Base-by-base conservation (phyloP, 1,140 invertebrate species). In the Pogonomyrmex californicus region DNA sequence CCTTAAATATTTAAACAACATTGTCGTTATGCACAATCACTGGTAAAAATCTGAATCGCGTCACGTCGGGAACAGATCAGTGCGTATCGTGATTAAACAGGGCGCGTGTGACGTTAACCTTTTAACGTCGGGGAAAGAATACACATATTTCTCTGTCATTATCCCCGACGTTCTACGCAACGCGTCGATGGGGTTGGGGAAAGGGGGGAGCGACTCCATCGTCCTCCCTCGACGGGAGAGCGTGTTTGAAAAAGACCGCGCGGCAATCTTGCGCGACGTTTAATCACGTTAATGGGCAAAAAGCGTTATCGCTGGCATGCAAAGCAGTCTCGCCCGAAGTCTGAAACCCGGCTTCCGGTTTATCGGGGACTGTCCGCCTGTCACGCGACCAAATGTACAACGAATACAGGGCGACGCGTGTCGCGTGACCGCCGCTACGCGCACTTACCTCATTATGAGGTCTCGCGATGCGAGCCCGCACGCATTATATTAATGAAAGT, bases 211-310 rank as follows among this genome's bases (percentile, higher is more conserved):
- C 79, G 54, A 82, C 79, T 82, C 60, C 54, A 38, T 82, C 66
- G 79, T 71, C 51, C 38, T 60, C 23, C 66, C 41, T 12, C 23
- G 73, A 56, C 56, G 36, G 36, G 38, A 44, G 82, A 44, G 49
- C 49, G 36, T 71, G 81, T 89, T 89, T 68, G 83, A 78, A 90
- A 88, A 91, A 88, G 82, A 73, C 60, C 30, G 71, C 47, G 83
- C 49, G 73, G 71, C 83, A 91, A 88, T 88, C 89, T 87, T 83
- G 78, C 79, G 65, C 81, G 77, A 88, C 86, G 66, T 92, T 91
- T 93, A 94, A 94, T 94, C 91, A 93, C 91, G 91, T 92, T 94
- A 93, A 94, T 94, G 93, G 93, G 92, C 87, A 93, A 93, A 94
- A 93, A 92, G 87, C 86, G 89, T 92, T 90, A 93, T 93, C 90